Percentiles rank a stretch among this genome's conserved stretches.
These are phyloP conservation scores for Margaritifera margaritifera DNA, from an alignment of 2,888 invertebrate species.

Conservation along the genomic window DNA sequence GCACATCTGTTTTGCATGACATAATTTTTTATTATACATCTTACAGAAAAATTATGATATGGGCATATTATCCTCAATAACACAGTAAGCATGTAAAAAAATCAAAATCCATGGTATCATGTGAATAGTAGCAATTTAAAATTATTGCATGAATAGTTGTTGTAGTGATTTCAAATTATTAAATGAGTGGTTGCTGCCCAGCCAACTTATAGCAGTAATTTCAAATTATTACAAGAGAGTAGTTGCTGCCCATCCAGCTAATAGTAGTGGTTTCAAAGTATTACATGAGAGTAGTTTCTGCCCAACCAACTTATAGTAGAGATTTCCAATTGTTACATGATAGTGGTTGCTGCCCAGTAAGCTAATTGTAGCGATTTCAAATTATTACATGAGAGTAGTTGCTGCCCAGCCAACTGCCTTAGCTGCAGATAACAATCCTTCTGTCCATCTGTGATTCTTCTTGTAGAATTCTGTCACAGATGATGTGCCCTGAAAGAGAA, in stretches of 20 bases:
- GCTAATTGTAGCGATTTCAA: constrained; percentile 75
- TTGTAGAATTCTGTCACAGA: constrained; percentile 97
- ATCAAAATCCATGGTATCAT: too few relatives aligned
- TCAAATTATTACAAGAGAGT: constrained; percentile 79
- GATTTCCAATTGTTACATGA: constrained; percentile 81
- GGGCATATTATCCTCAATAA: too few relatives aligned
- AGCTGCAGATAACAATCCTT: constrained; percentile 97
- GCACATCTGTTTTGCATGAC: too few relatives aligned
- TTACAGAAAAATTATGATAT: too few relatives aligned
- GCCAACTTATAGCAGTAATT: neutral
- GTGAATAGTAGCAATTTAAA: too few relatives aligned
- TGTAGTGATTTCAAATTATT: constrained; percentile 74
- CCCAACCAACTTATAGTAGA: neutral
- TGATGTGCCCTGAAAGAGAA: constrained; percentile 79
- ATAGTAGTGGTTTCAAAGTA: constrained; percentile 67
- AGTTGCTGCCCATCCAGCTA: too few relatives aligned
- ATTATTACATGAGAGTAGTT: constrained; percentile 89
- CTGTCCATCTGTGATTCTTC: constrained; percentile 98
- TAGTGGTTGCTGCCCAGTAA: constrained; percentile 93
- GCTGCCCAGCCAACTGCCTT: constrained; percentile 98
- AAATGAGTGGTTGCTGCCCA: constrained; percentile 93
- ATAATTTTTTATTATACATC: too few relatives aligned
- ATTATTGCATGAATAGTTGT: constrained; percentile 82
- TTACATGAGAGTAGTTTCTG: constrained; percentile 81
- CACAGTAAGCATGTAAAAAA: too few relatives aligned